phyloP scores from a whole-genome alignment of 2,113 vertebrate genomes.

The Acrocephalus arundinaceus region DNA sequence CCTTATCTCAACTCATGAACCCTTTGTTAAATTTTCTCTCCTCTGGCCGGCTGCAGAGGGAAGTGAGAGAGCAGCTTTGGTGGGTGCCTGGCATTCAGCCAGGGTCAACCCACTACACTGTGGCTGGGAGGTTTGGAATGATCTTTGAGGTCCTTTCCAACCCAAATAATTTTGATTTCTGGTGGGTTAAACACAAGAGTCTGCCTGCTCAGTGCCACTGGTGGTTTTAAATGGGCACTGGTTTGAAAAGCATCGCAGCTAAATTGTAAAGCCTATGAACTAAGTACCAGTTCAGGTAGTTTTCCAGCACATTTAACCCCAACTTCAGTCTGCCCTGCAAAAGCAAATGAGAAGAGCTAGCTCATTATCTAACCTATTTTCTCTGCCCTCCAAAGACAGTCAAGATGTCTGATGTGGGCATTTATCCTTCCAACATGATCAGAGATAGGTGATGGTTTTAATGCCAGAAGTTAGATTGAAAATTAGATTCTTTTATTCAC shows the following conservation, averaged over 20 bases:
- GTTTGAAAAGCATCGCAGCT: not conserved
- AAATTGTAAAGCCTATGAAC: not conserved
- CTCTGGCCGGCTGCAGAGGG: not conserved
- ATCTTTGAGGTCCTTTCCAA: not conserved
- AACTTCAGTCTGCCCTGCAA: not conserved
- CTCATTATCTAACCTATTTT: not conserved
- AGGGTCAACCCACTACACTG: not conserved
- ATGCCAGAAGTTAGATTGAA: not conserved
- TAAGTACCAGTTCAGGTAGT: not conserved
- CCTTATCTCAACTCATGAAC: not conserved
- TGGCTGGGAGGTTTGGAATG: not conserved
- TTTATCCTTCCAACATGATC: not conserved
- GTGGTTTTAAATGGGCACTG: not conserved
- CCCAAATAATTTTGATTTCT: not conserved
- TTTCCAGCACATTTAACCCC: not conserved
- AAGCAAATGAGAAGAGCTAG: not conserved
- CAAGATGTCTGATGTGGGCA: not conserved
- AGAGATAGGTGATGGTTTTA: not conserved
- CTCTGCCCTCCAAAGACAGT: not conserved
- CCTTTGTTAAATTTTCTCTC: not conserved
- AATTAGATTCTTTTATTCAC: not conserved
- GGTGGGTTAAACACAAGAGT: not conserved
- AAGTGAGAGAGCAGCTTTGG: not conserved
- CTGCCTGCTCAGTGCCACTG: not conserved
- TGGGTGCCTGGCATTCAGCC: not conserved